Evolutionary conservation across 2,888 invertebrate genomes (phyloP), one percentile per base, ranked within the genome.

Genomic region (Capitulum mitella): DNA sequence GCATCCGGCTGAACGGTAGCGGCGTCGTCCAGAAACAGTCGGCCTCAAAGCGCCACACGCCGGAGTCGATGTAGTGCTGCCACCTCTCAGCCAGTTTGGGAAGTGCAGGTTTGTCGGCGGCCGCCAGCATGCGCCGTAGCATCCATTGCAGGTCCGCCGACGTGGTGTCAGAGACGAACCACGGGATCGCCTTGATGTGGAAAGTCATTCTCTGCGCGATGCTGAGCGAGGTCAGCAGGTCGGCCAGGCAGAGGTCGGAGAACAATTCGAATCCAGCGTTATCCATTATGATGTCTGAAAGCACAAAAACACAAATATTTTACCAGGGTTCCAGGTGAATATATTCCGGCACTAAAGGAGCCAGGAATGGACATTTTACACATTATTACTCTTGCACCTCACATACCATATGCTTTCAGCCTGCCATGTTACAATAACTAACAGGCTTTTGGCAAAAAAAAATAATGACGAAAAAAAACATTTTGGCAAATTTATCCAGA

Each of bases 91-190:
- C 70, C 37, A 70, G 70, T 12, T 6, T 22, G 8, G 37, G 70
- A 40, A 70, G 70, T 10, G 70, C 40, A 8, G 70, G 26, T 40
- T 70, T 37, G 40, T 26, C 70, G 10, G 5, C 26, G 26, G 40
- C 70, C 70, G 37, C 26, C 70, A n/a, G 40, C 40, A 70, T 37
- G 40, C 37, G 70, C 70, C 40, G 37, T 40, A 70, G 70, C 12
- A 26, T 70, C 26, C 19, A 12, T 19, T 88, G 83, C 80, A 97
- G 92, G 87, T 99, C 98, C 2, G 85, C 83, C 1, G 84, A 84
- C 32, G 91, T 93, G 0, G 92, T 93, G 85, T 99, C 98, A 0
- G 97, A 98, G 16, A 99, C 91, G 85, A 93, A 99, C 98, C 98
- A 99, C 0, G 98, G 97, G 81, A 94, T 91, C 3, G 89, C 88